phyloP scores from a whole-genome alignment of 2,113 vertebrate genomes.

The Gymnarchus niloticus region DNA sequence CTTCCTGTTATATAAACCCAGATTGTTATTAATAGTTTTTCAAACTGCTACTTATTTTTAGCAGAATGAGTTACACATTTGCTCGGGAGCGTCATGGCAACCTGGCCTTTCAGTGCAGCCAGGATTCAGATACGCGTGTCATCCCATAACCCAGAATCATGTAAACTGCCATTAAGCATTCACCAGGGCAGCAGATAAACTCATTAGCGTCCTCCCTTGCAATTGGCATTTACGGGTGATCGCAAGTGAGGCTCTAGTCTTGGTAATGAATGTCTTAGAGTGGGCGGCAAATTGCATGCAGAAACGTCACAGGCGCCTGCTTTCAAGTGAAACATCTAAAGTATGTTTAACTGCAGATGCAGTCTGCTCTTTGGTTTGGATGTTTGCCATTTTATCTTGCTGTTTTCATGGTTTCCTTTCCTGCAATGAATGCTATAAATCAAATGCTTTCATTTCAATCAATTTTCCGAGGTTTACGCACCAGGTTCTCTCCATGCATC shows the following conservation, averaged over 20 bases:
- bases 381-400: neutral
- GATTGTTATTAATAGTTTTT: conserved; percentile 1
- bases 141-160: neutral
- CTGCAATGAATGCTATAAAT: neutral
- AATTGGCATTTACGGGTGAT: neutral
- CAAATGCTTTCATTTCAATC: neutral
- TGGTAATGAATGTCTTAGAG: neutral
- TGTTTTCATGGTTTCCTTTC: no score
- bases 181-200: conserved; percentile 6
- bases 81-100: conserved; percentile 9
- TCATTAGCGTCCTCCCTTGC: neutral
- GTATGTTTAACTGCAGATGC: neutral
- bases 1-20: neutral
- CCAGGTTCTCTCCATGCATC: neutral
- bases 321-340: neutral
- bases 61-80: neutral
- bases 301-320: neutral
- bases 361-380: neutral
- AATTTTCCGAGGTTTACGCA: neutral
- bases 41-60: neutral
- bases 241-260: neutral
- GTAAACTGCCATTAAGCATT: neutral
- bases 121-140: neutral
- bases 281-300: neutral
- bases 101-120: neutral